A percentile compares a stretch with the other conserved stretches of the same genome.
phyloP scores from a whole-genome alignment of 1,140 invertebrate species.

The Drosophila suzukii region DNA sequence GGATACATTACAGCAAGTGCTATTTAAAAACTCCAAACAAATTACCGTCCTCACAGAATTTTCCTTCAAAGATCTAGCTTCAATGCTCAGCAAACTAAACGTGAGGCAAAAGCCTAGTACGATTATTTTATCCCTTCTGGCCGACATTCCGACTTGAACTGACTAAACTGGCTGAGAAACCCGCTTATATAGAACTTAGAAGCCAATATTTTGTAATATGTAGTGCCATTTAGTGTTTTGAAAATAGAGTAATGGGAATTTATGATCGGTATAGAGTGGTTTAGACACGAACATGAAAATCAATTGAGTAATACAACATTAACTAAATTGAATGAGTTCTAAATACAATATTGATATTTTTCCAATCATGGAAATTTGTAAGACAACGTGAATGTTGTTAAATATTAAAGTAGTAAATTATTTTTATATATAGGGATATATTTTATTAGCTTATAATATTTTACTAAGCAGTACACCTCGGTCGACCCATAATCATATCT shows the following conservation, averaged over 20 bases:
- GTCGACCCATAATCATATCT: background rate
- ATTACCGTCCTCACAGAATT: conserved; percentile 27
- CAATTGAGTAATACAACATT: too few species aligned
- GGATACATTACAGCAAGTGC: too few species aligned
- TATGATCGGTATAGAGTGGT: background rate
- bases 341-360: too few species aligned
- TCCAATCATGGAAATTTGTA: too few species aligned
- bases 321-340: too few species aligned
- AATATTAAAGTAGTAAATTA: too few species aligned
- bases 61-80: conserved; percentile 21
- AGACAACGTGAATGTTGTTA: too few species aligned
- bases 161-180: background rate
- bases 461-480: background rate
- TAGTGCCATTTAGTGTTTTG: background rate
- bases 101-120: conserved; percentile 29
- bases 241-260: background rate
- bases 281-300: background rate
- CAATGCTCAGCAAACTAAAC: background rate
- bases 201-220: conserved; percentile 6
- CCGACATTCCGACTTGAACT: conserved; percentile 55
- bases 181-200: conserved; percentile 50
- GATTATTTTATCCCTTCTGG: conserved; percentile 25
- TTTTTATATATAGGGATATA: too few species aligned
- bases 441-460: too few species aligned
- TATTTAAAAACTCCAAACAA: background rate